These are phyloP conservation scores for Dryomyza anilis DNA, from an alignment of 2,888 invertebrate genomes.

Conservation along the genomic window DNA sequence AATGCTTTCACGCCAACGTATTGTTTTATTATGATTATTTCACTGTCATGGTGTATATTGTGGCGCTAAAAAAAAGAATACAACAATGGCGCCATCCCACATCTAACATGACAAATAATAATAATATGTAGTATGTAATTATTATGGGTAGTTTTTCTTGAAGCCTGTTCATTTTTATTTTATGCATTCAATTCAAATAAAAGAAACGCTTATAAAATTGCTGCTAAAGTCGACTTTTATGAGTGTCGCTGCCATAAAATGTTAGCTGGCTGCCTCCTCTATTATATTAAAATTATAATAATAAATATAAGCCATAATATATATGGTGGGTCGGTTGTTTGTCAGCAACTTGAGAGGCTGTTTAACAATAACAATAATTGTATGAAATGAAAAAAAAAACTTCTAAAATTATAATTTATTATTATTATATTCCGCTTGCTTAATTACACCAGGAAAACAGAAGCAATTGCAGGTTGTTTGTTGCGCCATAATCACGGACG, in stretches of 20 bases:
- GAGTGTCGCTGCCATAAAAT: neutral
- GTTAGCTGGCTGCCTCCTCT: too few relatives aligned
- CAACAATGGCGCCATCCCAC: too few relatives aligned
- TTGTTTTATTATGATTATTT: too few relatives aligned
- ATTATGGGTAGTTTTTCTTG: slow-evolving; percentile 39
- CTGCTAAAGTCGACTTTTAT: slow-evolving; percentile 1
- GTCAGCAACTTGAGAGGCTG: too few relatives aligned
- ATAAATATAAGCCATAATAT: neutral
- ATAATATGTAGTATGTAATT: neutral
- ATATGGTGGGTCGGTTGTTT: neutral
- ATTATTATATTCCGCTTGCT: slow-evolving; percentile 62
- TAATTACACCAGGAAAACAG: slow-evolving; percentile 60
- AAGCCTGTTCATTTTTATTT: slow-evolving; percentile 56
- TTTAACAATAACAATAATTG: slow-evolving; percentile 37
- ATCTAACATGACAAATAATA: too few relatives aligned
- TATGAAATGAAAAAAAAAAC: slow-evolving; percentile 37
- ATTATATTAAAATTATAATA: slow-evolving; percentile 5
- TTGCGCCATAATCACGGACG: neutral
- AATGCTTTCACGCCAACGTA: too few relatives aligned
- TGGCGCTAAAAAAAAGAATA: too few relatives aligned
- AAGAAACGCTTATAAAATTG: slow-evolving; percentile 37
- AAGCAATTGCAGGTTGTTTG: slow-evolving; percentile 34
- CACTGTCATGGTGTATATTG: too few relatives aligned
- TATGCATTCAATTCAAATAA: slow-evolving; percentile 54
- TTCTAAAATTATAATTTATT: slow-evolving; percentile 62